Base-by-base conservation (phyloP, 92 coral and sea anemone genomes). In the Epizoanthus illoricatus region DNA sequence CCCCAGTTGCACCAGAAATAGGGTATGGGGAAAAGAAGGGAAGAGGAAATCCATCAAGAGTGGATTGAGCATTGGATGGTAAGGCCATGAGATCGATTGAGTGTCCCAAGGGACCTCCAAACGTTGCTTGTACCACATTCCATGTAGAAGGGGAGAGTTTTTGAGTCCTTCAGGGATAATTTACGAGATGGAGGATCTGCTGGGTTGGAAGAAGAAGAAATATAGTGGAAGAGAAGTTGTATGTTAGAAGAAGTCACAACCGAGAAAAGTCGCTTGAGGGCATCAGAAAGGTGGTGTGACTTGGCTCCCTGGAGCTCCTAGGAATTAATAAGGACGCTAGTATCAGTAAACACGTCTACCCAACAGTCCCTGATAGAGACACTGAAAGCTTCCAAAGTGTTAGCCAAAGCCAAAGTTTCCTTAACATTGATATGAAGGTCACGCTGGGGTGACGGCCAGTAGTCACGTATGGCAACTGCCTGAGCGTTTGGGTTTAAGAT, bases 21-120 rank as follows among this genome's bases (percentile, higher is more conserved):
- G 85, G 85, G 80, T 72, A 42, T 20, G 89, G 84, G 42, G 88
- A 74, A 74, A 90, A 87, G 65, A 90, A 90, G 15, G 90, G 42
- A 90, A 28, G 86, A 0, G 85, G 74, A 2, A 55, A 49, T 13
- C 88, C 90, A 68, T 41, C 63, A 9, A 82, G 70, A 71, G 64
- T 49, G 81, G 80, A 24, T 74, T 89, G 90, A 45, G 76, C 92
- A 70, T 79, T 86, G 45, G 88, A 87, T 39, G 90, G 74, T 69
- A 69, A 67, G 13, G 90, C 90, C 92, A 87, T 83, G 21, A 89
- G 85, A 54, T 89, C 88, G 84, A 73, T 69, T n/a, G 90, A 76
- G 86, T 86, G 88, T 24, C 92, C 92, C 8, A 75, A n/a, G 18
- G 74, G 11, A 11, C 84, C 84, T 6, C 75, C 84, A 58, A 41